These are phyloP conservation scores for Myotis daubentonii DNA, from an alignment of 2,797 vertebrate species.

Conservation along the genomic window DNA sequence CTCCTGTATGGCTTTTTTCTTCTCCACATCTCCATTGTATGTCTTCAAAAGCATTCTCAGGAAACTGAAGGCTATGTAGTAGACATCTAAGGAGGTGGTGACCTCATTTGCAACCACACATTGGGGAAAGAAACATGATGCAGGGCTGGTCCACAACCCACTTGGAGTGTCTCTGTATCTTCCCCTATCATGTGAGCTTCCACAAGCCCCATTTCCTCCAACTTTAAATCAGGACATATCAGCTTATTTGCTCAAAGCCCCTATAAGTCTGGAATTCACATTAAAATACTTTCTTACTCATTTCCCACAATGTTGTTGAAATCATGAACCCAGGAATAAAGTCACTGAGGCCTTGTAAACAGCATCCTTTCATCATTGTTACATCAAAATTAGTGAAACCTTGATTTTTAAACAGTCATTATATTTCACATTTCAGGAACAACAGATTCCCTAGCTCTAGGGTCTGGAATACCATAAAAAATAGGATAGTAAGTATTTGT, in stretches of 20 bases:
- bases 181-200: not conserved
- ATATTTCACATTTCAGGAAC: not conserved
- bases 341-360: not conserved
- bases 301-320: not conserved
- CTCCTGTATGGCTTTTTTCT: not conserved
- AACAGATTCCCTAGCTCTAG: not conserved
- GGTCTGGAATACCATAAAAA: not conserved
- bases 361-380: not conserved
- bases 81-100: not conserved
- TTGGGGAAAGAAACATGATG: not conserved
- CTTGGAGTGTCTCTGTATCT: not conserved
- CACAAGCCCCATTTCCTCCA: not conserved
- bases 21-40: not conserved
- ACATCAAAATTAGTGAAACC: not conserved
- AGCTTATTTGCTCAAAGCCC: not conserved
- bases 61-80: not conserved
- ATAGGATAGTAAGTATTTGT: not conserved
- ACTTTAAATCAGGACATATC: not conserved
- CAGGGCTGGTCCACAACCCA: not conserved
- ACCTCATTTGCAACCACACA: not conserved
- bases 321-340: not conserved
- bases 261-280: not conserved
- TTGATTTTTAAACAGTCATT: not conserved
- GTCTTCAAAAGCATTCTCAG: not conserved
- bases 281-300: not conserved